These are phyloP conservation scores for Drosophila paranaensis DNA, from an alignment of 2,888 invertebrate species.

Conservation along the genomic window DNA sequence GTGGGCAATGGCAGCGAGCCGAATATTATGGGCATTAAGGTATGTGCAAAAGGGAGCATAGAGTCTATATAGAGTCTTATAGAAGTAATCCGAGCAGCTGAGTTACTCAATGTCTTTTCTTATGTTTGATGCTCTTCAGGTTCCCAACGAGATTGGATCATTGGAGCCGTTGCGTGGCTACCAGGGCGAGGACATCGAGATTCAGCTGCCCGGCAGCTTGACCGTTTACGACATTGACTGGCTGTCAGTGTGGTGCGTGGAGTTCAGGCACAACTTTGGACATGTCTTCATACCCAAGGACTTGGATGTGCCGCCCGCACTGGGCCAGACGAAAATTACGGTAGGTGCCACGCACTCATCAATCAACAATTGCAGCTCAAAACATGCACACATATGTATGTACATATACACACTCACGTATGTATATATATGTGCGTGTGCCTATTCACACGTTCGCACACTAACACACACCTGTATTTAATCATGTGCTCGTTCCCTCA, in stretches of 20 bases:
- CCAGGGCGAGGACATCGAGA: slow-evolving; percentile 96
- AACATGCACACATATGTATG: not conserved
- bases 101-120: too few relatives aligned
- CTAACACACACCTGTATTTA: slow-evolving; percentile 43
- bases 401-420: not conserved
- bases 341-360: slow-evolving; percentile 87
- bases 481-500: slow-evolving; percentile 60
- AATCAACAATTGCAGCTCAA: not conserved
- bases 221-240: slow-evolving; percentile 96
- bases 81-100: too few relatives aligned
- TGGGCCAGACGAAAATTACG: slow-evolving; percentile 95
- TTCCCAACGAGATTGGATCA: slow-evolving; percentile 95
- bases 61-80: too few relatives aligned
- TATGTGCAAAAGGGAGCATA: slow-evolving; percentile 61
- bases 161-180: slow-evolving; percentile 92
- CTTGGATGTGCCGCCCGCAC: slow-evolving; percentile 94
- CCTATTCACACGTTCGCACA: slow-evolving; percentile 9
- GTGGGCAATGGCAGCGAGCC: slow-evolving; percentile 95
- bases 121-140: slow-evolving; percentile 83
- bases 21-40: slow-evolving; percentile 92
- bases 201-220: slow-evolving; percentile 92
- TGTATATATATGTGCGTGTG: not conserved
- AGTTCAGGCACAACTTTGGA: slow-evolving; percentile 95
- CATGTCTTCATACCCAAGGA: slow-evolving; percentile 95
- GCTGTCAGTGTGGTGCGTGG: slow-evolving; percentile 96